Conservation (phyloP, 2,888 invertebrate genomes). For the Priocnemis perturbator region DNA sequence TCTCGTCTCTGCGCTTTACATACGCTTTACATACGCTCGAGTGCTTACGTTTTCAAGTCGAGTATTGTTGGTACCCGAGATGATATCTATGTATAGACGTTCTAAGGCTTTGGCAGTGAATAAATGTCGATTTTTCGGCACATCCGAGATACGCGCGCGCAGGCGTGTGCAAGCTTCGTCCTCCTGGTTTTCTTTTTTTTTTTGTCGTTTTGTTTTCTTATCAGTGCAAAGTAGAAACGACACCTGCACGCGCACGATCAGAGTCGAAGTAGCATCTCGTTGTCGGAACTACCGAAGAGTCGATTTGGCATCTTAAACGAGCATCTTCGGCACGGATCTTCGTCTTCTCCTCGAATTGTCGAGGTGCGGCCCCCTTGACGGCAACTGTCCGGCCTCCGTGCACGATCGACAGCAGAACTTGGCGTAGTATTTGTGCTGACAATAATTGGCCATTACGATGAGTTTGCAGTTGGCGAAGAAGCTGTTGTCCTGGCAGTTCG, state of each 20-base stretch:
- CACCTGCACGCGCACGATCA: slow-evolving; percentile 24
- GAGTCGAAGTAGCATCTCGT: slow-evolving; percentile 26
- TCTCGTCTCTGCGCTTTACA: no score
- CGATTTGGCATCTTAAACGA: slow-evolving; percentile 40
- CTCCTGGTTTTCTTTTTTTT: slow-evolving; percentile 21
- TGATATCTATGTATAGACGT: slow-evolving; percentile 72
- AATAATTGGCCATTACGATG: slow-evolving; percentile 90
- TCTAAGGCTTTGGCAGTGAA: slow-evolving; percentile 75
- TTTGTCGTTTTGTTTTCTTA: slow-evolving; percentile 17
- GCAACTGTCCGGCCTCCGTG: slow-evolving; percentile 88
- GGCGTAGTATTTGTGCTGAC: slow-evolving; percentile 93
- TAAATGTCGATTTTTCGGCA: slow-evolving; percentile 67
- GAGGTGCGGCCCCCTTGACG: slow-evolving; percentile 76
- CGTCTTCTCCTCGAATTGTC: slow-evolving; percentile 63
- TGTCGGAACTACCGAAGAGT: slow-evolving; percentile 36
- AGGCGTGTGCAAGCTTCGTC: slow-evolving; percentile 22
- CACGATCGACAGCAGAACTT: slow-evolving; percentile 96
- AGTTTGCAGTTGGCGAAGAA: slow-evolving; percentile 93
- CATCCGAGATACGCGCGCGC: slow-evolving; percentile 45
- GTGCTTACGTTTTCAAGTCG: slow-evolving; percentile 4
- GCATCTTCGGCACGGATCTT: slow-evolving; percentile 38
- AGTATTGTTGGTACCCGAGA: not conserved
- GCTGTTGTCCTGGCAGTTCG: slow-evolving; percentile 90
- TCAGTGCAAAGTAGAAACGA: slow-evolving; percentile 30
- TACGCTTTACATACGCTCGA: no score